phyloP scores from a whole-genome alignment of 2,888 invertebrate species.

The Anorthoa munda region DNA sequence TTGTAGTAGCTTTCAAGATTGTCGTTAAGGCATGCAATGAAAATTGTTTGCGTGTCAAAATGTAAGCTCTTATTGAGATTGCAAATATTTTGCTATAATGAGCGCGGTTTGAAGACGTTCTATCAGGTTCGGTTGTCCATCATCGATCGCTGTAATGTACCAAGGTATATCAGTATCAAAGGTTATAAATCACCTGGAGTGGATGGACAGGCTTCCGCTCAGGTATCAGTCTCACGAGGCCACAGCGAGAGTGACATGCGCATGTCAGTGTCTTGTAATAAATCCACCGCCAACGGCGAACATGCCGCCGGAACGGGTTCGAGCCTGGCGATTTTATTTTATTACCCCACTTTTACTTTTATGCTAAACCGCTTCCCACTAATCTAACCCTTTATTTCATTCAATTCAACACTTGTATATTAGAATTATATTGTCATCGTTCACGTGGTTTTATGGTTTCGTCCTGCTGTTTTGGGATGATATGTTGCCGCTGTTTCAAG shows the following conservation, averaged over 20 bases:
- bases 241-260: conserved; percentile 72
- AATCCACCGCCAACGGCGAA: conserved; percentile 74
- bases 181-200: conserved; percentile 40
- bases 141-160: neutral
- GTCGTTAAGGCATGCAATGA: neutral
- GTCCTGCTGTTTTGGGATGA: conserved; percentile 7
- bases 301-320: conserved; percentile 77
- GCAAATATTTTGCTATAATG: too few species aligned
- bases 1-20: neutral
- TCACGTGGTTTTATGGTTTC: conserved; percentile 22
- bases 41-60: neutral
- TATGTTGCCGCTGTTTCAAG: neutral
- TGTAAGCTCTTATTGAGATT: neutral
- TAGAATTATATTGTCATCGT: conserved; percentile 13
- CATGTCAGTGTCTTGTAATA: conserved; percentile 74
- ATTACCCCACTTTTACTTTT: conserved; percentile 87
- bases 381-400: conserved; percentile 53
- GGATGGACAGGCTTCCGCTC: conserved; percentile 57
- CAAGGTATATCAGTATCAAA: conserved; percentile 19
- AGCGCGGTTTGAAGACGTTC: neutral
- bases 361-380: conserved; percentile 70
- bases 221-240: conserved; percentile 47
- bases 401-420: conserved; percentile 26
- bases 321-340: conserved; percentile 81
- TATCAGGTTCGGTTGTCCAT: neutral